phyloP scores from a whole-genome alignment of 2,888 invertebrate species.

The Phyllotreta striolata region DNA sequence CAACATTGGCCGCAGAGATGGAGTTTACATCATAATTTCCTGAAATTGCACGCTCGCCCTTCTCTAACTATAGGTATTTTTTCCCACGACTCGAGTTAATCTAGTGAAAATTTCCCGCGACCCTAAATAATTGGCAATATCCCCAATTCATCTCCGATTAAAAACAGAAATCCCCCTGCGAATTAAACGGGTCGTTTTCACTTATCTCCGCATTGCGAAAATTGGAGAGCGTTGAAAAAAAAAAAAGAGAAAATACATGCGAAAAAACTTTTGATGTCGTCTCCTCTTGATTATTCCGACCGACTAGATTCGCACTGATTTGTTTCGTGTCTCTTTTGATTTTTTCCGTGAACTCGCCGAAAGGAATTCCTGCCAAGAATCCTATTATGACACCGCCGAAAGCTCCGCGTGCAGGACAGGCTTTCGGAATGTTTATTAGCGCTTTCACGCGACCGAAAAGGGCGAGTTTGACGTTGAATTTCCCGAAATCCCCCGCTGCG shows the following conservation, averaged over 20 bases:
- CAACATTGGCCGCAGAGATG: too few species aligned
- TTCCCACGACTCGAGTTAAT: too few species aligned
- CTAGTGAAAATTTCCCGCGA: too few species aligned
- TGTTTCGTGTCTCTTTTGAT: constrained; percentile 8
- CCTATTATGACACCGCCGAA: constrained; percentile 13
- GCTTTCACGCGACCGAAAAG: too few species aligned
- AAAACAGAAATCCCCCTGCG: too few species aligned
- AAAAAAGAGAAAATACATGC: constrained; percentile 3
- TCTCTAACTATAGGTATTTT: too few species aligned
- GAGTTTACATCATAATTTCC: too few species aligned
- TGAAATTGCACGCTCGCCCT: too few species aligned
- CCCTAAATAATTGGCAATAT: too few species aligned
- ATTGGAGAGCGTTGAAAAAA: constrained; percentile 8
- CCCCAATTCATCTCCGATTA: too few species aligned
- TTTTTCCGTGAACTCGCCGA: constrained; percentile 7
- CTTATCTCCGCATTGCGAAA: not conserved
- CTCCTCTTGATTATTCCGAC: constrained; percentile 9
- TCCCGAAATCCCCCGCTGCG: not conserved
- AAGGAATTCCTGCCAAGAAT: constrained; percentile 13
- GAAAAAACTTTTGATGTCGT: constrained; percentile 3
- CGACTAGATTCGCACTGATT: not conserved
- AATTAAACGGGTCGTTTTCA: too few species aligned
- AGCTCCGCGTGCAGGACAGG: constrained; percentile 5
- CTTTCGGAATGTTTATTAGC: not conserved
- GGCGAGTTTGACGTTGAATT: too few species aligned